Evolutionary conservation across 2,888 invertebrate genomes (phyloP).

Genomic region (Amblyjoppa proteus): DNA sequence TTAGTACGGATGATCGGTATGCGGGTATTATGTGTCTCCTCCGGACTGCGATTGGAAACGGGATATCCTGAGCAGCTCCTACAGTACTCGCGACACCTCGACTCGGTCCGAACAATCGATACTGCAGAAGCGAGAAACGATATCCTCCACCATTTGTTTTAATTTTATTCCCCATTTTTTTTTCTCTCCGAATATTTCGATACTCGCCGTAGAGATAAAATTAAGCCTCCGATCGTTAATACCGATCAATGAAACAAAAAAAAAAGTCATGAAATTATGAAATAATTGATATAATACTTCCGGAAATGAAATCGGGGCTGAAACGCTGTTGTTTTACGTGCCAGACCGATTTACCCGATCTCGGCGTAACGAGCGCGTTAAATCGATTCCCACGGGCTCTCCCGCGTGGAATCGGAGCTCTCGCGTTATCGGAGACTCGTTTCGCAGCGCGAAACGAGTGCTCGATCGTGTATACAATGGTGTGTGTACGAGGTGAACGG

Average conservation of each 20-base stretch:
- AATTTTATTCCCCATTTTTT: too few relatives aligned
- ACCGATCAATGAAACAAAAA: background rate
- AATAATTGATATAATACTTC: background rate
- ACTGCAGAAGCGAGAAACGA: slow-evolving; percentile 63
- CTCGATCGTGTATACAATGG: slow-evolving; percentile 22
- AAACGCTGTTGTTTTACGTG: slow-evolving; percentile 20
- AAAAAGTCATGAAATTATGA: background rate
- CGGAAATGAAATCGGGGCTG: background rate
- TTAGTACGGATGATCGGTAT: slow-evolving; percentile 77
- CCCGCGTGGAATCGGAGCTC: slow-evolving; percentile 68
- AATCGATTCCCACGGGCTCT: slow-evolving; percentile 71
- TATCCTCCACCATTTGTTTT: background rate
- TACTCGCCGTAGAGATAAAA: background rate
- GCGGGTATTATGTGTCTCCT: slow-evolving; percentile 82
- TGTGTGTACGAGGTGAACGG: slow-evolving; percentile 45
- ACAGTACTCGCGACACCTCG: slow-evolving; percentile 39
- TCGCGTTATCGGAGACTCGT: slow-evolving; percentile 69
- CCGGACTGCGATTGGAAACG: slow-evolving; percentile 76
- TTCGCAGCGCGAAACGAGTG: slow-evolving; percentile 62
- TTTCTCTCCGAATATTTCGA: background rate
- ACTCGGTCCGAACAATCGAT: slow-evolving; percentile 82
- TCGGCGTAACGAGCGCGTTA: slow-evolving; percentile 68
- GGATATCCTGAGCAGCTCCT: slow-evolving; percentile 77
- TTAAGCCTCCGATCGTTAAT: background rate
- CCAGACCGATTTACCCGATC: slow-evolving; percentile 63